phyloP scores from a whole-genome alignment of 2,888 invertebrate genomes.

The Pyrgus malvae region DNA sequence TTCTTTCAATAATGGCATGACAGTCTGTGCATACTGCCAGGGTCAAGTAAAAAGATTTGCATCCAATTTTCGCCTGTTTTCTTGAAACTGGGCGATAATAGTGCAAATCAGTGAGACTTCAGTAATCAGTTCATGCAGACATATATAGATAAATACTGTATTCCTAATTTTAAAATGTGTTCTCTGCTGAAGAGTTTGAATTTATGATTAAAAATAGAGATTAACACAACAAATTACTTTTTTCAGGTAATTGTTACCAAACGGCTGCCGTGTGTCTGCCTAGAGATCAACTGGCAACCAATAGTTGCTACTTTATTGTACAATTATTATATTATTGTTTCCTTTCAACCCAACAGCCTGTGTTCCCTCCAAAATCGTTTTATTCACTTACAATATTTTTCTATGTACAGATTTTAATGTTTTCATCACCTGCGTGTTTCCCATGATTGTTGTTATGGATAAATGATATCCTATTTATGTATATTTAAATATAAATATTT shows the following conservation, averaged over 20 bases:
- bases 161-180: too few relatives aligned
- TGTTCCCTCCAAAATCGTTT: constrained; percentile 31
- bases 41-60: too few relatives aligned
- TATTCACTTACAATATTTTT: constrained; percentile 30
- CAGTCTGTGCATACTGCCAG: too few relatives aligned
- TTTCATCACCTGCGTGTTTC: constrained; percentile 30
- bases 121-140: too few relatives aligned
- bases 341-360: constrained; percentile 18
- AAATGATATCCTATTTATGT: constrained; percentile 28
- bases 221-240: too few relatives aligned
- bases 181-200: too few relatives aligned
- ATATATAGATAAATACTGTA: too few relatives aligned
- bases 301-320: constrained; percentile 56
- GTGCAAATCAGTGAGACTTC: too few relatives aligned
- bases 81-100: too few relatives aligned
- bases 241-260: constrained; percentile 62
- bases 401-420: constrained; percentile 32
- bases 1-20: too few relatives aligned
- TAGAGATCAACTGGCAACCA: constrained; percentile 43
- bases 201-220: too few relatives aligned
- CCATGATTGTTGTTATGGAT: constrained; percentile 32
- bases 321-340: constrained; percentile 41
- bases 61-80: too few relatives aligned
- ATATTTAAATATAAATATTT: constrained; percentile 32
- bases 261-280: constrained; percentile 44